phyloP scores from a whole-genome alignment of 2,888 invertebrate species.

The Halictus ligatus region DNA sequence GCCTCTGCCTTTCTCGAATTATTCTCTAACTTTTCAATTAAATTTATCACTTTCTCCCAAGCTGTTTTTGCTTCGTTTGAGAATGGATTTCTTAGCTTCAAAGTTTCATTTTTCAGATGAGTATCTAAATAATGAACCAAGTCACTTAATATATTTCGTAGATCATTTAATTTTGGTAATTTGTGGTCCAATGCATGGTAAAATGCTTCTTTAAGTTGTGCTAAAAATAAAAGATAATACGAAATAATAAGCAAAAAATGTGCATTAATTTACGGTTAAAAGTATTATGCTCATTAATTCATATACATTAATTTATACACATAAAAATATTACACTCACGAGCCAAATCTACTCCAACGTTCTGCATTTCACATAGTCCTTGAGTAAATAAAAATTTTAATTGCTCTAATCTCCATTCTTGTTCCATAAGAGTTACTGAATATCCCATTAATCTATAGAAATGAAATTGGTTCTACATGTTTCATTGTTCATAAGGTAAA shows the following conservation, averaged over 20 bases:
- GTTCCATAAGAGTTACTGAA: conserved; percentile 85
- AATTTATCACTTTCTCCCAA: conserved; percentile 88
- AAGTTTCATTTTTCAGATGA: conserved; percentile 74
- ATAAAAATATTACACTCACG: conserved; percentile 83
- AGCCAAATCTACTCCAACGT: conserved; percentile 87
- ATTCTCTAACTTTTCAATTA: conserved; percentile 86
- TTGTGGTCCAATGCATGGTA: conserved; percentile 90
- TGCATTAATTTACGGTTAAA: background rate
- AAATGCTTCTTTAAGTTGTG: conserved; percentile 88
- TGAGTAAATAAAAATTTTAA: conserved; percentile 88
- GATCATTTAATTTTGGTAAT: conserved; percentile 87
- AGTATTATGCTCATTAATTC: background rate
- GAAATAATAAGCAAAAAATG: background rate
- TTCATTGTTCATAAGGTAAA: background rate
- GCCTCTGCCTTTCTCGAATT: conserved; percentile 84
- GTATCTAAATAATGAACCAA: conserved; percentile 87
- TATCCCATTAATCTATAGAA: conserved; percentile 85
- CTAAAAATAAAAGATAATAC: conserved; percentile 77
- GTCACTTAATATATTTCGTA: conserved; percentile 86
- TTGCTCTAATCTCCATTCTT: conserved; percentile 88
- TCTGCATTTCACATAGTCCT: conserved; percentile 87
- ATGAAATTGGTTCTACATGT: background rate
- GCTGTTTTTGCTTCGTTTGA: conserved; percentile 86
- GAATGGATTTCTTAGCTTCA: conserved; percentile 87
- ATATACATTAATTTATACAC: background rate